Evolutionary conservation across 2,888 invertebrate genomes (phyloP).

Genomic region (Altica lythri): DNA sequence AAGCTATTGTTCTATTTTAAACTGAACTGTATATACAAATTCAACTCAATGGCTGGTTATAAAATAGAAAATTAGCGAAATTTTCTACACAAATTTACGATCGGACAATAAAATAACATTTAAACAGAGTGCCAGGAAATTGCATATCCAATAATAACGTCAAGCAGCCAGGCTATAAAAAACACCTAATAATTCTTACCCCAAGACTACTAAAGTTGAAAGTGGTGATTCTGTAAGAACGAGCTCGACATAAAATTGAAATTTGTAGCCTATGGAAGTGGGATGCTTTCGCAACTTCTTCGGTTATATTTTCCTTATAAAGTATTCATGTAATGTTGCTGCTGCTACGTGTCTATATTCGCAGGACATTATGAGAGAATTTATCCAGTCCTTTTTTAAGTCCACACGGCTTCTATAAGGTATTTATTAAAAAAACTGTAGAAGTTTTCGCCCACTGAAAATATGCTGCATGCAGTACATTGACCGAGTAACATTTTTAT

Average conservation of each 20-base stretch:
- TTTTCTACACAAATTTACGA: too few relatives aligned
- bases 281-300: slow-evolving; percentile 28
- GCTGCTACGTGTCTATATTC: slow-evolving; percentile 37
- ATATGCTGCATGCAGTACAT: too few relatives aligned
- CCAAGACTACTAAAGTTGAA: slow-evolving; percentile 12
- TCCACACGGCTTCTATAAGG: too few relatives aligned
- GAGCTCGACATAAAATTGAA: slow-evolving; percentile 11
- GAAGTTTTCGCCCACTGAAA: too few relatives aligned
- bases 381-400: slow-evolving; percentile 6
- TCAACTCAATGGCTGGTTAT: too few relatives aligned
- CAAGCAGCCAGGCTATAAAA: not conserved
- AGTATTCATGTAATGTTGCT: slow-evolving; percentile 40
- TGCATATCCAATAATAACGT: not conserved
- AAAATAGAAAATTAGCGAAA: too few relatives aligned
- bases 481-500: too few relatives aligned
- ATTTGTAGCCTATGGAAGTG: slow-evolving; percentile 15
- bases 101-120: not conserved
- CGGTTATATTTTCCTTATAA: slow-evolving; percentile 35
- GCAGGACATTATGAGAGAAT: slow-evolving; percentile 21
- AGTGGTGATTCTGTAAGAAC: slow-evolving; percentile 12
- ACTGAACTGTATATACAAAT: too few relatives aligned
- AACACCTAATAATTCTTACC: slow-evolving; percentile 8
- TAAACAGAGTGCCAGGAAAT: not conserved
- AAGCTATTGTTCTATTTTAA: too few relatives aligned
- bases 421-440: too few relatives aligned